Conservation (phyloP, 2,797 vertebrate genomes). For the Corythornis leucogaster region DNA sequence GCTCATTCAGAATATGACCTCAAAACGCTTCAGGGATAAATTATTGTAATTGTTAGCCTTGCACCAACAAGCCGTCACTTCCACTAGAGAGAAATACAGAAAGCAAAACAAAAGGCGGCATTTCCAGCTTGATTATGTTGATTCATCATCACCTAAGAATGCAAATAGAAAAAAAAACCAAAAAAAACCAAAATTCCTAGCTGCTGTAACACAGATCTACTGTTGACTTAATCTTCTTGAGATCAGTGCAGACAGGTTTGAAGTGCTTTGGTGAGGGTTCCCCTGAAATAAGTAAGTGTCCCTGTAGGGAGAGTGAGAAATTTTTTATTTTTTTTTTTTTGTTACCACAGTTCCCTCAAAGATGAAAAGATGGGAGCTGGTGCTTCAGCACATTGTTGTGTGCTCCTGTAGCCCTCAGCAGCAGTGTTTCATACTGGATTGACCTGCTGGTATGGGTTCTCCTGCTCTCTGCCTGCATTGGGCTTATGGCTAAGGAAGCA, state of each 20-base stretch:
- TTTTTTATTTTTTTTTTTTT: neutral
- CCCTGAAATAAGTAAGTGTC: neutral
- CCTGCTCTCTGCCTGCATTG: neutral
- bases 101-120: slow-evolving; percentile 4
- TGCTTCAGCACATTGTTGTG: rapidly evolving
- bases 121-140: slow-evolving; percentile 7
- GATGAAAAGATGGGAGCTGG: neutral
- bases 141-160: neutral
- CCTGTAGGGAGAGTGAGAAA: neutral
- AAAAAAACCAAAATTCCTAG: neutral
- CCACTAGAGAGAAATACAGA: neutral
- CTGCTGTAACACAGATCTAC: neutral
- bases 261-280: neutral
- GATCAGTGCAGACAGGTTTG: neutral
- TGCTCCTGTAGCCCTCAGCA: neutral
- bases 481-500: neutral
- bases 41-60: slow-evolving; percentile 8
- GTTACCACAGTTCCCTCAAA: neutral
- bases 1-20: neutral
- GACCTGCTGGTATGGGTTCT: neutral
- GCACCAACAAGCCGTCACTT: neutral
- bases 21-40: slow-evolving; percentile 17
- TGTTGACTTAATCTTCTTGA: neutral
- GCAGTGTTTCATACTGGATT: neutral
- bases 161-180: neutral